These are phyloP conservation scores for Squalus acanthias DNA, from an alignment of 2,797 vertebrate species.

Conservation along the genomic window DNA sequence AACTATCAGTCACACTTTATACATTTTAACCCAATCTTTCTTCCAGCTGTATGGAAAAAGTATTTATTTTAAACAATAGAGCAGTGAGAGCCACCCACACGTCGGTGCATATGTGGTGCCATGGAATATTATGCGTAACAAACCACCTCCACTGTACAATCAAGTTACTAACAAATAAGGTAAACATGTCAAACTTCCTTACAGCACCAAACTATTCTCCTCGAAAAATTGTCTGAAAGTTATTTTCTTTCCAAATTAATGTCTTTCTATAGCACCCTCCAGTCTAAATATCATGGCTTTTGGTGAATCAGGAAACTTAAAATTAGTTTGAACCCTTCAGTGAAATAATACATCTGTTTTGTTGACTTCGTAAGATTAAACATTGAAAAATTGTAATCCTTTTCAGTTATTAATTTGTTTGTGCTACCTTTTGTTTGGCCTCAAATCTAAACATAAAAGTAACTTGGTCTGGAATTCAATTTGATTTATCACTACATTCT, in stretches of 20 bases:
- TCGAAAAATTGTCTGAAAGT: not conserved
- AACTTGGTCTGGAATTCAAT: not conserved
- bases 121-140: constrained; percentile 35
- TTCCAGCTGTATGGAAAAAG: constrained; percentile 2
- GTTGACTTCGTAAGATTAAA: not conserved
- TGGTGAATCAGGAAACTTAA: not conserved
- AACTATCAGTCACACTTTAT: not conserved
- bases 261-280: not conserved
- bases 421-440: not conserved
- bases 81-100: not conserved
- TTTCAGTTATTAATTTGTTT: not conserved
- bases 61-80: not conserved
- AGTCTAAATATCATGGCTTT: not conserved
- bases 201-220: not conserved
- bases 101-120: not conserved
- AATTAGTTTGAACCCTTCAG: not conserved
- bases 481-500: not conserved
- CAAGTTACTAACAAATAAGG: not conserved
- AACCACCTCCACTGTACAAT: not conserved
- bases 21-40: not conserved
- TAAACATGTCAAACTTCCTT: not conserved
- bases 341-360: not conserved
- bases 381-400: not conserved
- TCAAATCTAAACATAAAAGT: not conserved
- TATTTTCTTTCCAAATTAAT: not conserved